These are phyloP conservation scores for Umimayanthus chanpuru DNA, from an alignment of 92 coral and sea anemone genomes.

Conservation along the genomic window DNA sequence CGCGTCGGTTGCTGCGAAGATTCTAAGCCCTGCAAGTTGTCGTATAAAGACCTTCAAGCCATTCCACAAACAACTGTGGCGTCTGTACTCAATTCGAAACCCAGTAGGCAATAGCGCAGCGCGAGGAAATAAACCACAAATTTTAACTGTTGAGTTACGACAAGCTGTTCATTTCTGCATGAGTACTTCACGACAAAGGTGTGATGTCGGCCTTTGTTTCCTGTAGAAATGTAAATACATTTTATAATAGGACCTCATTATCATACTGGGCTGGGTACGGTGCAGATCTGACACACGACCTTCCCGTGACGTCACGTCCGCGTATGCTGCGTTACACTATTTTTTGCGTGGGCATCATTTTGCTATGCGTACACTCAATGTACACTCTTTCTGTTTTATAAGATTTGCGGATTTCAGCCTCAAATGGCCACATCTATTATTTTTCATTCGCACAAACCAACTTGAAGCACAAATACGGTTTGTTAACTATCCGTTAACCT, in stretches of 20 bases:
- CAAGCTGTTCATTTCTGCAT: constrained; percentile 41
- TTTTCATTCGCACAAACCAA: no score
- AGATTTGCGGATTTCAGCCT: no score
- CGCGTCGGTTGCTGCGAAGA: background rate
- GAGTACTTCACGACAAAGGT: constrained; percentile 19
- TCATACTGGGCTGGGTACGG: background rate
- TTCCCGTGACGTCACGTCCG: background rate
- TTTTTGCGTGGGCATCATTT: background rate
- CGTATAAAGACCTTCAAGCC: background rate
- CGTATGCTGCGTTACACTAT: no score
- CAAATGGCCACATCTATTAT: no score
- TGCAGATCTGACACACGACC: background rate
- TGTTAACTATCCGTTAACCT: no score
- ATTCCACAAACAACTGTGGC: background rate
- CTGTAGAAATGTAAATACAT: constrained; percentile 27
- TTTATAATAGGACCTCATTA: constrained; percentile 14
- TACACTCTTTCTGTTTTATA: no score
- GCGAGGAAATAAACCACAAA: background rate
- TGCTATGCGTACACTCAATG: no score
- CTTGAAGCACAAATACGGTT: no score
- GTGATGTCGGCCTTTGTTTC: constrained; percentile 10
- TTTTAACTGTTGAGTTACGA: background rate
- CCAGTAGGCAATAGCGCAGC: background rate
- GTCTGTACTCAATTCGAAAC: background rate
- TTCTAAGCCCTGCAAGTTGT: background rate